Conservation (phyloP, 1,140 invertebrate species). For the Hydropsyche tenuis region DNA sequence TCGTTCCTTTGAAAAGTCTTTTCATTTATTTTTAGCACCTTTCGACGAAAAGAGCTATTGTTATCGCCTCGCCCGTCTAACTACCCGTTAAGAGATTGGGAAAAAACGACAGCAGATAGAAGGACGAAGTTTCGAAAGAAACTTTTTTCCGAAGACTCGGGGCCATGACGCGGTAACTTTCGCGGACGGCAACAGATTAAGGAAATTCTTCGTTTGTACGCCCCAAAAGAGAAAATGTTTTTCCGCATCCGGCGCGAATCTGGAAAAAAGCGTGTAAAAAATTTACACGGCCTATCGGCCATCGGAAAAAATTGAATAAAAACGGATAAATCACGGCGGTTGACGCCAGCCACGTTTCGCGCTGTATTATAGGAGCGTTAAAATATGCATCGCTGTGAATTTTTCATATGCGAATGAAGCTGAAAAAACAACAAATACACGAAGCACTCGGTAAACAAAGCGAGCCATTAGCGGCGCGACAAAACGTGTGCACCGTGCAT, state of each 20-base stretch:
- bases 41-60: not conserved
- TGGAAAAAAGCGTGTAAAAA: too few species aligned
- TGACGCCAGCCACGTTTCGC: too few species aligned
- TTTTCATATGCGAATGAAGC: too few species aligned
- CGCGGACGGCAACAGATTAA: slow-evolving; percentile 15
- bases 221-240: too few species aligned
- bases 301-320: too few species aligned
- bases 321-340: too few species aligned
- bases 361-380: too few species aligned
- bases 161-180: slow-evolving; percentile 21
- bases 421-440: not conserved
- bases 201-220: not conserved
- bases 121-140: not conserved
- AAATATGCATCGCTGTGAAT: too few species aligned
- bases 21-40: slow-evolving; percentile 23
- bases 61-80: slow-evolving; percentile 12
- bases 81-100: slow-evolving; percentile 9
- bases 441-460: not conserved
- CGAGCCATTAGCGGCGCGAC: not conserved
- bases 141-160: not conserved
- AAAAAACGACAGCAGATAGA: not conserved
- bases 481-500: slow-evolving; percentile 3
- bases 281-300: too few species aligned
- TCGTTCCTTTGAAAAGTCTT: not conserved
- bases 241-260: too few species aligned